phyloP scores from a whole-genome alignment of 2,113 vertebrate genomes.

The Cervus canadensis region DNA sequence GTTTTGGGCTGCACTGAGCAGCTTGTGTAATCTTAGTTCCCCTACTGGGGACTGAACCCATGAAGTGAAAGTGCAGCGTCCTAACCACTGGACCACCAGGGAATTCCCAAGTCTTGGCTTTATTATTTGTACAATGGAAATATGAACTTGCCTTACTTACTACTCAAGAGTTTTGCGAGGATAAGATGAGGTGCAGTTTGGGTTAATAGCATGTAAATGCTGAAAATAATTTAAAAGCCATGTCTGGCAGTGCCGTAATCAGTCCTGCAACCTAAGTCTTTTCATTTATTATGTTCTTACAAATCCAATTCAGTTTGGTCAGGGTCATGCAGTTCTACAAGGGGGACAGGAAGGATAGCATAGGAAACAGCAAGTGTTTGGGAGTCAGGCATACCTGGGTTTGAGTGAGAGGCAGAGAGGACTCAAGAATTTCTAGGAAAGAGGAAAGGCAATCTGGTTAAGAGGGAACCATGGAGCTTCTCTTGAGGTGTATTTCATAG shows the following conservation, averaged over 20 bases:
- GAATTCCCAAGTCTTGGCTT: neutral
- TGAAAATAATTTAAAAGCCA: conserved; percentile 1
- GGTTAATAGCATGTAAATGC: neutral
- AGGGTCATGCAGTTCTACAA: neutral
- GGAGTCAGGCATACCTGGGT: neutral
- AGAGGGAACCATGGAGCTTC: neutral
- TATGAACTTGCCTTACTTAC: neutral
- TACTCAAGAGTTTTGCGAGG: neutral
- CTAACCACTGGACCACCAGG: neutral
- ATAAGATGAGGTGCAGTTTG: neutral
- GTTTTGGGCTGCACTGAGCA: neutral
- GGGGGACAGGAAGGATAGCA: neutral
- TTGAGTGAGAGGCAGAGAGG: conserved; percentile 6
- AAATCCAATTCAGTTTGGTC: neutral
- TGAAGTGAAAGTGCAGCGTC: neutral
- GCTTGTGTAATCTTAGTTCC: neutral
- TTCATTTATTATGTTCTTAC: neutral
- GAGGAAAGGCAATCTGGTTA: neutral
- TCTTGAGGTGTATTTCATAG: neutral
- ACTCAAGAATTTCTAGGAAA: neutral
- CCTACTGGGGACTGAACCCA: neutral
- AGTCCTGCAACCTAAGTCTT: neutral
- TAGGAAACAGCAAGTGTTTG: neutral
- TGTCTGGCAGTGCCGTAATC: neutral
- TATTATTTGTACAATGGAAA: neutral